Base-by-base conservation (phyloP, 1,140 invertebrate species). In the Choristoneura fumiferana region DNA sequence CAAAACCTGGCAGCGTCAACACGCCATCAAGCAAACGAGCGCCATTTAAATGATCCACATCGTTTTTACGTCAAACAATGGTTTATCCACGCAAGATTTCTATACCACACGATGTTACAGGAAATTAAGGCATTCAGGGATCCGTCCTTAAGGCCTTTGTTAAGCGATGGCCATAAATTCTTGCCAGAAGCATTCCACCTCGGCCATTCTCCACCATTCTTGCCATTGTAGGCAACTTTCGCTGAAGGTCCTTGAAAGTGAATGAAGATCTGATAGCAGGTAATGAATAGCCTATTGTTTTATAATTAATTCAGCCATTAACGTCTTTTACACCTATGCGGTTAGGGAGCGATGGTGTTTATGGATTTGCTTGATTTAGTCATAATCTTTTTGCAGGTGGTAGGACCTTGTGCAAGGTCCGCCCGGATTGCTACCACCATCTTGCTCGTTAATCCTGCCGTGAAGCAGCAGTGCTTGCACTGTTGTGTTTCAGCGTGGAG, bases 41-140 rank as follows among this genome's bases (percentile, higher is more conserved):
- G 22, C 6, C 6, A 2, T 29, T 29, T 3, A 29, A 29, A n/a
- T n/a, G n/a, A n/a, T n/a, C 22, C 2, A 6, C 22, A 29, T 29
- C 22, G 6, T 29, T 29, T 29, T 29, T n/a, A n/a, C n/a, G n/a
- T 29, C 22, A 29, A 29, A 29, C 22, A 29, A 29, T 29, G 6
- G 22, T 3, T 6, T 29, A 29, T 29, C 2, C 22, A 29, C 22
- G 22, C 22, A 29, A 29, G 22, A 12, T 15, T 45, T 45, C 40
- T 45, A 2, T 37, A 15, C 17, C 40, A 43, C 22, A 49, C 43
- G 43, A 49, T 29, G 18, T 29, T 12, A 10, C 43, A 49, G 43
- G 43, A 49, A 49, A 49, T 49, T 49, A 49, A 49, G 43, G 18
- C 40, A 49, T 49, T 49, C 43, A 49, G 43, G 43, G 43, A n/a